These are phyloP conservation scores for Silurus meridionalis DNA, from an alignment of 2,113 vertebrate species.

Conservation along the genomic window DNA sequence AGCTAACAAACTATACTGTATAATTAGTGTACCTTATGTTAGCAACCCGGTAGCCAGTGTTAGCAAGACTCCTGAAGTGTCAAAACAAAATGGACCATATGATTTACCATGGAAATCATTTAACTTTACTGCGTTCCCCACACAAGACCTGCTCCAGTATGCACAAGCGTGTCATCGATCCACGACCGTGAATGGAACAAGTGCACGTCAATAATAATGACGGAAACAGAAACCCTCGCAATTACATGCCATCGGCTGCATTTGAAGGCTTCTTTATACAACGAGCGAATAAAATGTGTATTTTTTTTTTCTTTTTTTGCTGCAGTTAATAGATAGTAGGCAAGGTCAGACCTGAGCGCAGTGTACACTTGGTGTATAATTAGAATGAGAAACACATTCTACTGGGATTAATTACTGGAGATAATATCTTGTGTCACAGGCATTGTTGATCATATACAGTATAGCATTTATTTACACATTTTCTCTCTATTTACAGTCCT, in stretches of 20 bases:
- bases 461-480: slow-evolving; percentile 80
- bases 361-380: not conserved
- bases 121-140: not conserved
- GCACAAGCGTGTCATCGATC: not conserved
- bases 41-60: not conserved
- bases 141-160: not conserved
- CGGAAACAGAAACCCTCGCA: not conserved
- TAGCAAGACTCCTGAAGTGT: no score
- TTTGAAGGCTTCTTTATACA: not conserved
- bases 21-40: not conserved
- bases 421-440: not conserved
- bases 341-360: not conserved
- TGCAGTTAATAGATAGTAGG: not conserved
- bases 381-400: not conserved
- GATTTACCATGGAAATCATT: not conserved
- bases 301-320: not conserved
- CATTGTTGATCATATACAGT: slow-evolving; percentile 69
- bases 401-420: not conserved
- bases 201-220: not conserved
- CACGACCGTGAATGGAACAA: not conserved
- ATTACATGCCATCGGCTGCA: slow-evolving; percentile 5
- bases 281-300: not conserved
- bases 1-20: not conserved
- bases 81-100: not conserved
- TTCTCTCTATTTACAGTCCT: slow-evolving; percentile 77